phyloP scores from a whole-genome alignment of 2,113 vertebrate species.

The Channa maculata region DNA sequence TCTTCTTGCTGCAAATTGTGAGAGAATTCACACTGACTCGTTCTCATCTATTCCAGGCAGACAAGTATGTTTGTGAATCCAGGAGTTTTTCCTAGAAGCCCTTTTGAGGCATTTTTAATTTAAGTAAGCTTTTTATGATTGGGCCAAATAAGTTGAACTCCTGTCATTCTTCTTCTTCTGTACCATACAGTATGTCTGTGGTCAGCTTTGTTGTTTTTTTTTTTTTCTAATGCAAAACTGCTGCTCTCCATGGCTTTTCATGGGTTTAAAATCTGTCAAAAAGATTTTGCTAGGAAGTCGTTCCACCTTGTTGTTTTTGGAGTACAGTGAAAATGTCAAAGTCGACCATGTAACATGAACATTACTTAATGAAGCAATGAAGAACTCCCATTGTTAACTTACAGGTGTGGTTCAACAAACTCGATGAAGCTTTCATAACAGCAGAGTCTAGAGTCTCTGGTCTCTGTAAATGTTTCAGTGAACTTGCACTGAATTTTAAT shows the following conservation, averaged over 20 bases:
- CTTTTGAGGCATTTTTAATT: background rate
- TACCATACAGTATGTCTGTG: background rate
- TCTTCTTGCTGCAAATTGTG: slow-evolving; percentile 44
- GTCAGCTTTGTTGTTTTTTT: background rate
- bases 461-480: slow-evolving; percentile 4
- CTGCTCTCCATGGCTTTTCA: no score
- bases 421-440: slow-evolving; percentile 7
- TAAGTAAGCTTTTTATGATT: background rate
- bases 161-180: background rate
- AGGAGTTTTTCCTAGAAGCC: background rate
- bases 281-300: background rate
- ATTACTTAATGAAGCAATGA: slow-evolving; percentile 38
- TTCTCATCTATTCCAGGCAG: slow-evolving; percentile 26
- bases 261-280: background rate
- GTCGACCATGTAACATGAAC: background rate
- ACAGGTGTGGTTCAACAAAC: slow-evolving; percentile 37
- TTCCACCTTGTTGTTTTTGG: background rate
- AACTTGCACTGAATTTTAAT: no score
- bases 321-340: slow-evolving; percentile 3
- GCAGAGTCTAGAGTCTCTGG: background rate
- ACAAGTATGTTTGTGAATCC: slow-evolving; percentile 8
- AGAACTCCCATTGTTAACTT: slow-evolving; percentile 28
- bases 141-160: background rate
- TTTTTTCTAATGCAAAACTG: no score
- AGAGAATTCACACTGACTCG: slow-evolving; percentile 73